phyloP scores from a whole-genome alignment of 2,797 vertebrate species.

The Perdix hodgsoniae region DNA sequence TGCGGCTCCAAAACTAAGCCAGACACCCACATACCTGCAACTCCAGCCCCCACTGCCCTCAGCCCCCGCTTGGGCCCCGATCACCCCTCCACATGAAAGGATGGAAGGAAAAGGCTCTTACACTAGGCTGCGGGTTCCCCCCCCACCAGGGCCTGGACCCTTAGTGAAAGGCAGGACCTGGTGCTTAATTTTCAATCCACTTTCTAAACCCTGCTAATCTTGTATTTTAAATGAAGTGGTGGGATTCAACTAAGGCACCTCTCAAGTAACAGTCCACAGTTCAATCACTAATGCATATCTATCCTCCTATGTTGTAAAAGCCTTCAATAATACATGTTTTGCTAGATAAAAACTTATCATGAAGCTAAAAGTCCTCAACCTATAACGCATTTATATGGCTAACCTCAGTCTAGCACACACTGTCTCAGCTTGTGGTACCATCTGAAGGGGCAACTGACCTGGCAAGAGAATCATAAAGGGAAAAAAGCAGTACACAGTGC shows the following conservation, averaged over 20 bases:
- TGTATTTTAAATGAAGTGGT: background rate
- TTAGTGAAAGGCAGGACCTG: rapidly evolving
- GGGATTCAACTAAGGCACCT: background rate
- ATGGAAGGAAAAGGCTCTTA: rapidly evolving
- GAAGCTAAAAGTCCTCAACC: background rate
- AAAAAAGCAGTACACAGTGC: background rate
- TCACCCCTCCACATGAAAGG: rapidly evolving
- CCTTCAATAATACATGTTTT: background rate
- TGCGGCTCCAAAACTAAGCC: rapidly evolving
- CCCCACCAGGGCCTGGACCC: background rate
- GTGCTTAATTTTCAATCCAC: rapidly evolving
- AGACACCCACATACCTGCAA: rapidly evolving
- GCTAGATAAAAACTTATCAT: background rate
- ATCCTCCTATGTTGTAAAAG: rapidly evolving
- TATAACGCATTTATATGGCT: background rate
- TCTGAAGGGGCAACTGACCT: background rate
- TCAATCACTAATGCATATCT: background rate
- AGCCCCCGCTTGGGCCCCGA: background rate
- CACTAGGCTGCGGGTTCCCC: rapidly evolving
- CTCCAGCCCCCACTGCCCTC: background rate
- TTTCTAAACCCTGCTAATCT: background rate
- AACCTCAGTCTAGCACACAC: background rate
- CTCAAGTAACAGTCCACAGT: background rate
- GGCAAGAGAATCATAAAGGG: background rate
- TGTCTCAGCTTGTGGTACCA: background rate